These are phyloP conservation scores for Acronicta aceris DNA, from an alignment of 2,888 invertebrate genomes.

Conservation along the genomic window DNA sequence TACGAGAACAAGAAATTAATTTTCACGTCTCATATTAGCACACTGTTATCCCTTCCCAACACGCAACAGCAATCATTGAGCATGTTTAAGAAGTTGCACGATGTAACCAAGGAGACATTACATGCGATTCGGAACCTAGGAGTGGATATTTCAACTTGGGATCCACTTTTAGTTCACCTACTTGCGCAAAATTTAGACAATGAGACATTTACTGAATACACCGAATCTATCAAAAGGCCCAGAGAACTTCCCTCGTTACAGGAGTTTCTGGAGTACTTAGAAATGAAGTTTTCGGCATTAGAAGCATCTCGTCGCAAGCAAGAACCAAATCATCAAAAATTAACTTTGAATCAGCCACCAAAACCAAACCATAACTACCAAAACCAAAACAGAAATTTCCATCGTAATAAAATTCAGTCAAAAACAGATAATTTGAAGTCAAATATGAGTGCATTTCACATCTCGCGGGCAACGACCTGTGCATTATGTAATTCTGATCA, in stretches of 20 bases:
- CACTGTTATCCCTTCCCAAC: neutral
- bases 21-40: constrained; percentile 5
- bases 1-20: constrained; percentile 5
- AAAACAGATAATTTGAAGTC: neutral
- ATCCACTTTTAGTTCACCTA: neutral
- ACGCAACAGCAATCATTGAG: constrained; percentile 1
- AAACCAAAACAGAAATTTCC: neutral
- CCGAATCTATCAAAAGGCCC: neutral
- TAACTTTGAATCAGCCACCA: neutral
- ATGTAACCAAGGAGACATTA: constrained; percentile 5
- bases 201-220: neutral
- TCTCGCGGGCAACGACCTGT: constrained; percentile 3
- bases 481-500: constrained; percentile 11
- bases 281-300: neutral
- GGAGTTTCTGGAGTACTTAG: neutral
- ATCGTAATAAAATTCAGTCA: constrained; percentile 1
- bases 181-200: neutral
- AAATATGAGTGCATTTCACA: neutral
- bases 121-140: constrained; percentile 9
- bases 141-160: constrained; percentile 4
- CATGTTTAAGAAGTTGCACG: constrained; percentile 4
- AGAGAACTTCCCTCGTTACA: neutral
- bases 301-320: constrained; percentile 10
- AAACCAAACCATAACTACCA: neutral
- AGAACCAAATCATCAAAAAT: neutral